Evolutionary conservation across 2,888 invertebrate species (phyloP).

Genomic region (Agrotis exclamationis): DNA sequence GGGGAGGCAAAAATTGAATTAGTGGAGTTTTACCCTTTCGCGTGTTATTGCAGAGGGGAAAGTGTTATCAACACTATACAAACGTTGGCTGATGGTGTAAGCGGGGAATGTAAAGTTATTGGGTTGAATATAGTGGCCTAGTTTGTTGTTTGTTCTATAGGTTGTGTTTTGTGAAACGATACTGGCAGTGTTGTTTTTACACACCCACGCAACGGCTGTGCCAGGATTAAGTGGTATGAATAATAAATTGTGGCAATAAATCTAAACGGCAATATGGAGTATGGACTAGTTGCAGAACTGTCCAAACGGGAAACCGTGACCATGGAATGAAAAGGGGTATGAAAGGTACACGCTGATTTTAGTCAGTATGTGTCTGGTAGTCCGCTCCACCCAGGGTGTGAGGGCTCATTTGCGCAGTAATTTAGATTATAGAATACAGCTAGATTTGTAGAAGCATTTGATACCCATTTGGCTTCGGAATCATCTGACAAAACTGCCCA

Average conservation of each 20-base stretch:
- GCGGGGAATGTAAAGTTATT: conserved; percentile 29
- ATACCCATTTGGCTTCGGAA: no score
- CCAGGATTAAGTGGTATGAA: not conserved
- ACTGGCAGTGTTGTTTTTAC: not conserved
- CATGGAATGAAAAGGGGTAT: no score
- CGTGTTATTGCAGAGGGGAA: conserved; percentile 55
- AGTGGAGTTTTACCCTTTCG: conserved; percentile 56
- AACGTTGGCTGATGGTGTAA: conserved; percentile 45
- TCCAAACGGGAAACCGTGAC: no score
- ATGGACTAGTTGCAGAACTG: no score
- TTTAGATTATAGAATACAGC: no score
- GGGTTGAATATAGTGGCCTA: conserved; percentile 24
- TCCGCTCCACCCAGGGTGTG: no score
- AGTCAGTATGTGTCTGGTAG: no score
- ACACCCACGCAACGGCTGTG: not conserved
- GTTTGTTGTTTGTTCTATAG: conserved; percentile 39
- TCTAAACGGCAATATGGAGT: not conserved
- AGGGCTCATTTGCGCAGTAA: no score
- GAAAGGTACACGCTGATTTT: no score
- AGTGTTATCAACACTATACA: conserved; percentile 59
- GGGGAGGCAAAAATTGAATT: conserved; percentile 53
- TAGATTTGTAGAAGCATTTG: no score
- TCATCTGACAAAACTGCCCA: no score
- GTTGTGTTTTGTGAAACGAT: not conserved
- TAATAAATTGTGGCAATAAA: not conserved